Evolutionary conservation across 2,797 vertebrate genomes (phyloP), one percentile per base, ranked within the genome.

Genomic region (Bryconaethiops microstoma): DNA sequence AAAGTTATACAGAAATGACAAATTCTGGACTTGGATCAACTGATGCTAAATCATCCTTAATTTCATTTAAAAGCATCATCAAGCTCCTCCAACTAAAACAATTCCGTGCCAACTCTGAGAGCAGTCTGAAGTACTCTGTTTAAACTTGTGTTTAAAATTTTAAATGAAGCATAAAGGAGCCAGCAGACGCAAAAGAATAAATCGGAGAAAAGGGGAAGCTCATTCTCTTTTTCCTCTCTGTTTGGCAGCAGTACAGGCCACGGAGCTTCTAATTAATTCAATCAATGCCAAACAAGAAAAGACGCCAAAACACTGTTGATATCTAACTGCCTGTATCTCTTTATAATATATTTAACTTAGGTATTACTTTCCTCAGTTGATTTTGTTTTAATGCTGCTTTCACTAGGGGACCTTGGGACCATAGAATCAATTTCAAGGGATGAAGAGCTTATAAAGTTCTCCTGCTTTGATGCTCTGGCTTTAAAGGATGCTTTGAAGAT

Each of bases 101-200:
- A n/a, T 39, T 57, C 52, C 17, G 0, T 35, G 48, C 48, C 48
- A 35, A 50, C 23, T 70, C 21, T 12, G 45, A 71, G 2, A 19
- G 48, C 48, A 17, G 25, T 52, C 70, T 55, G 29, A 39, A 73
- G 52, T 55, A 52, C 55, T 39, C 23, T 39, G 50, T 57, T 73
- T 57, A 55, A 72, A 21, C 19, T 2, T 71, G 68, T 52, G 68
- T 71, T 54, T 52, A 40, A 52, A 69, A 17, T 17, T 71, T 71
- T 7, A 25, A 52, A 17, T 17, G 25, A 72, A 55, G 54, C 29
- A n/a, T 59, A 39, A 70, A 45, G 48, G 57, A 50, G 21, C 60
- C 77, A 39, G 70, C 63, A 50, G 52, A 74, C 82, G 25, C 68
- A 73, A 52, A 74, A 48, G 35, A 65, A 25, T 45, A 48, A 72